Evolutionary conservation across 2,797 vertebrate species (phyloP).

Genomic region (Manis crassicaudata): DNA sequence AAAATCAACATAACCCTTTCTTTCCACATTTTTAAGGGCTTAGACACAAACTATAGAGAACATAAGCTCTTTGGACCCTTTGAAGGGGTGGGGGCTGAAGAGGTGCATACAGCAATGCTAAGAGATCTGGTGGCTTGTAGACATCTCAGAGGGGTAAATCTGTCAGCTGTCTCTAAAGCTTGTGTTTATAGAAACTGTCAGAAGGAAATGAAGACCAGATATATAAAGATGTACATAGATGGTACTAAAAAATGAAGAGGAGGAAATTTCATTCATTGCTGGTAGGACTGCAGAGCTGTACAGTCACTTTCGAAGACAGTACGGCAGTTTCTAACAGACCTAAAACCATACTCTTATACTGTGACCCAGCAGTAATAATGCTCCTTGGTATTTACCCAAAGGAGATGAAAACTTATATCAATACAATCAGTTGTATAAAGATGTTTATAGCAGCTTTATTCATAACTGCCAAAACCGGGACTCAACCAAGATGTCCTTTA

Average conservation of each 20-base stretch:
- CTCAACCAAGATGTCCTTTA: neutral
- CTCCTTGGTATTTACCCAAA: neutral
- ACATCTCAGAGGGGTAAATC: neutral
- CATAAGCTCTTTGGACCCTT: neutral
- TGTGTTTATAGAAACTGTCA: neutral
- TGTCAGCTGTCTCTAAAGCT: neutral
- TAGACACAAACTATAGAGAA: neutral
- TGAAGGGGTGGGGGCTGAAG: neutral
- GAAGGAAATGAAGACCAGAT: neutral
- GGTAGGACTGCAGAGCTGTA: neutral
- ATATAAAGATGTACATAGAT: neutral
- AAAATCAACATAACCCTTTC: neutral
- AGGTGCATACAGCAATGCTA: neutral
- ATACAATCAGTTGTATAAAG: neutral
- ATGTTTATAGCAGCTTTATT: neutral
- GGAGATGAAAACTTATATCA: neutral
- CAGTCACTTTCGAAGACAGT: neutral
- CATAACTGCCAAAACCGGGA: neutral
- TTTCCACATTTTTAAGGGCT: neutral
- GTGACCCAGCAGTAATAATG: neutral
- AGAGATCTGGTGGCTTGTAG: neutral
- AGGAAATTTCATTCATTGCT: neutral
- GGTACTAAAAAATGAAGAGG: neutral
- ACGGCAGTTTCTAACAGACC: neutral
- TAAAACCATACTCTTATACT: neutral